Conservation (phyloP, 2,113 vertebrate species). For the Todiramphus chloris region DNA sequence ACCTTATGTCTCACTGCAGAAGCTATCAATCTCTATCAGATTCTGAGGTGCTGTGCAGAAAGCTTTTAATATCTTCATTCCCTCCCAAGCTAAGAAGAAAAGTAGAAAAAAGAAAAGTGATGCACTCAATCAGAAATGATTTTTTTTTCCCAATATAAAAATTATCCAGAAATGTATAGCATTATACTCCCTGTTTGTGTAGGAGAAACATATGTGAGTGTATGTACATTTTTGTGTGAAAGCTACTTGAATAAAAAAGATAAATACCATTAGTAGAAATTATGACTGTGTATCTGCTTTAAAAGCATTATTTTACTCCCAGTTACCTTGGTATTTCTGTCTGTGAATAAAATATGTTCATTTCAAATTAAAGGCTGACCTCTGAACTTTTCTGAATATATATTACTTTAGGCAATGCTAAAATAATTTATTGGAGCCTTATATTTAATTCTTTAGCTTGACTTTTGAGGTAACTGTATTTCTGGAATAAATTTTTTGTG, state of each 20-base stretch:
- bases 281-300: background rate
- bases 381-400: background rate
- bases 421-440: background rate
- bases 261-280: background rate
- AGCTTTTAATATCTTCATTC: constrained; percentile 13
- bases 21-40: background rate
- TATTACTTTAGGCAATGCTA: background rate
- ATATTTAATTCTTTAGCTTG: background rate
- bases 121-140: background rate
- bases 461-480: background rate
- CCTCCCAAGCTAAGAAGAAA: background rate
- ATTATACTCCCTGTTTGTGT: fast-evolving
- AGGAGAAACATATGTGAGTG: background rate
- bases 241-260: background rate
- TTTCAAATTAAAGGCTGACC: background rate
- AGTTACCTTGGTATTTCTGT: background rate
- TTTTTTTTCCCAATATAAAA: background rate
- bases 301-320: background rate
- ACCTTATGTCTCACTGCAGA: background rate
- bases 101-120: background rate
- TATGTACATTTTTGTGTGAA: background rate
- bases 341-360: background rate
- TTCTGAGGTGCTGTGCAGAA: background rate
- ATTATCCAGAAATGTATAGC: background rate
- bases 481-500: background rate